Base-by-base conservation (phyloP, 2,113 vertebrate species). In the Chaetodon trifascialis region DNA sequence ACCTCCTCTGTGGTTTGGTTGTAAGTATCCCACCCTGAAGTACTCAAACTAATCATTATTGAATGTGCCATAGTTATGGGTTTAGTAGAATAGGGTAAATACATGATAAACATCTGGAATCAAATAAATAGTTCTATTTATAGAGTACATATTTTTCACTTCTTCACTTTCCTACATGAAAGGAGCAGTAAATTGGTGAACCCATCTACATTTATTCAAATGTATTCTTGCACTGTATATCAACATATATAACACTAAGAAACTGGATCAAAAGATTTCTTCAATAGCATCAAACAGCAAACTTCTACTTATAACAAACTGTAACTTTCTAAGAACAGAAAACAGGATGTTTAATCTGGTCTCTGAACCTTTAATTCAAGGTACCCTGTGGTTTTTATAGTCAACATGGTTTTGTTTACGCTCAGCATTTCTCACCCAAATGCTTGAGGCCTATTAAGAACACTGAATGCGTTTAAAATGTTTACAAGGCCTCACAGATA, bases 1-100 rank as follows among this genome's bases (percentile, higher is more conserved):
- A 96, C 92, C 75, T 96, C 95, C 73, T 65, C 65, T 4, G 72
- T 95, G 0, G 76, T 96, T 49, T 96, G 93, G 89, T 94, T 95
- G 98, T 99, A 95, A 8, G 93, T 93, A 84, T 83, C 25, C 4
- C 15, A 11, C 60, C 7, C 9, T 49, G 44, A 1, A n/a, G 0
- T 34, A 14, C 5, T 73, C 0, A 46, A 47, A 80, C 38, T 14
- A 23, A 10, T 8, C 2, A 0, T 23, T 36, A 11, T 11, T 21
- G 8, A 40, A 49, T n/a, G 54, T 30, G 11, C 12, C 44, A 46
- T 34, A n/a, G 34, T 1, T 36, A 34, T 10, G 17, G 21, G 54
- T 46, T 58, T 30, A 46, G 5, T n/a, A 71, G 38, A 71, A 63
- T 0, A 7, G 17, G 23, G 40, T 30, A 14, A 58, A 30, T 19